These are phyloP conservation scores for Barnardius zonarius DNA, from an alignment of 2,113 vertebrate species.

Conservation along the genomic window DNA sequence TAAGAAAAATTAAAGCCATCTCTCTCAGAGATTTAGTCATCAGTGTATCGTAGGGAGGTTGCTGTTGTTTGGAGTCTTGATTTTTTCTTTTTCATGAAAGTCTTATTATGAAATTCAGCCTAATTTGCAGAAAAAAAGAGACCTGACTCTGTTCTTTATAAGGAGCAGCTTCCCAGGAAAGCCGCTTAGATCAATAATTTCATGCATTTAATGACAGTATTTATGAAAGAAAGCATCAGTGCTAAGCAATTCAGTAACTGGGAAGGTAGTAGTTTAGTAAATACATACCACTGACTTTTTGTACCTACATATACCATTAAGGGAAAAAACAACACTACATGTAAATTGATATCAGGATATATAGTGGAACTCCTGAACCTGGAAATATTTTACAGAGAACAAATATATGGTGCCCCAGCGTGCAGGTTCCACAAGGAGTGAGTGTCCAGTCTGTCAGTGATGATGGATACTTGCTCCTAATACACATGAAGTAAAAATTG, in stretches of 20 bases:
- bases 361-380: neutral
- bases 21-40: neutral
- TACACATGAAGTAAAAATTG: neutral
- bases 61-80: neutral
- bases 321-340: neutral
- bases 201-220: neutral
- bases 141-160: neutral
- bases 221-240: conserved; percentile 12
- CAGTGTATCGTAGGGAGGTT: neutral
- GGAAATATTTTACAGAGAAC: neutral
- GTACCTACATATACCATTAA: neutral
- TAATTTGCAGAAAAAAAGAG: conserved; percentile 18
- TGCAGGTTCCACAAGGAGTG: neutral
- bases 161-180: neutral
- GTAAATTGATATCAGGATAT: neutral
- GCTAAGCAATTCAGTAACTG: neutral
- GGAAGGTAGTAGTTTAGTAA: conserved; percentile 32
- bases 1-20: neutral
- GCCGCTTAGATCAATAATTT: conserved; percentile 23
- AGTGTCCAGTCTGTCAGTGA: neutral
- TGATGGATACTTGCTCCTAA: neutral
- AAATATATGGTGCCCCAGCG: neutral
- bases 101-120: conserved; percentile 42
- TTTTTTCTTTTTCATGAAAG: neutral
- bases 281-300: neutral